phyloP scores from a whole-genome alignment of 2,113 vertebrate genomes.

The Dryoscopus gambensis region DNA sequence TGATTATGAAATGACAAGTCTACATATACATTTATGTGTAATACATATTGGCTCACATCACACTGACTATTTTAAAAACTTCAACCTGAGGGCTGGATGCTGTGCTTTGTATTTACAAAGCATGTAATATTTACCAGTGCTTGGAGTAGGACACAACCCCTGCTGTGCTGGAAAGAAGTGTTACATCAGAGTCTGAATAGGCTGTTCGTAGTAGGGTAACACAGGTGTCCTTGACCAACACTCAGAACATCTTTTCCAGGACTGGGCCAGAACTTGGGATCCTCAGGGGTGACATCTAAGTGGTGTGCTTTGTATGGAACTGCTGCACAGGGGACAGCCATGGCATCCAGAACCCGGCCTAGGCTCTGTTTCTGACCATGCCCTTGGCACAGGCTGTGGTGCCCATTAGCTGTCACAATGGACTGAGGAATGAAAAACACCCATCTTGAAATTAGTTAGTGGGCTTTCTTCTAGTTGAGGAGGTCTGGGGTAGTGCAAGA shows the following conservation, averaged over 20 bases:
- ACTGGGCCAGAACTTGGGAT: neutral
- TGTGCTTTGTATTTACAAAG: neutral
- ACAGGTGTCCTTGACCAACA: neutral
- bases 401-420: neutral
- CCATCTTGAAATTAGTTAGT: neutral
- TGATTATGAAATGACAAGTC: accelerated
- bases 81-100: neutral
- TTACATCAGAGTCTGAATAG: neutral
- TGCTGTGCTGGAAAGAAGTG: neutral
- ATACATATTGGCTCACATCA: neutral
- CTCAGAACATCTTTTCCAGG: neutral
- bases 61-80: neutral
- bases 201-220: neutral
- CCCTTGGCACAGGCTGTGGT: neutral
- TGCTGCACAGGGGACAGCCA: accelerated
- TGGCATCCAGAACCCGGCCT: neutral
- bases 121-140: neutral
- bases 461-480: neutral
- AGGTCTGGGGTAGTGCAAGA: neutral
- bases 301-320: neutral
- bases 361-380: neutral
- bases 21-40: neutral
- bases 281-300: neutral
- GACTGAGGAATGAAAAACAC: neutral
- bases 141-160: neutral